A percentile compares a stretch with the other conserved stretches of the same genome.
These are phyloP conservation scores for Pyrgus malvae DNA, from an alignment of 2,888 invertebrate genomes.

Conservation along the genomic window DNA sequence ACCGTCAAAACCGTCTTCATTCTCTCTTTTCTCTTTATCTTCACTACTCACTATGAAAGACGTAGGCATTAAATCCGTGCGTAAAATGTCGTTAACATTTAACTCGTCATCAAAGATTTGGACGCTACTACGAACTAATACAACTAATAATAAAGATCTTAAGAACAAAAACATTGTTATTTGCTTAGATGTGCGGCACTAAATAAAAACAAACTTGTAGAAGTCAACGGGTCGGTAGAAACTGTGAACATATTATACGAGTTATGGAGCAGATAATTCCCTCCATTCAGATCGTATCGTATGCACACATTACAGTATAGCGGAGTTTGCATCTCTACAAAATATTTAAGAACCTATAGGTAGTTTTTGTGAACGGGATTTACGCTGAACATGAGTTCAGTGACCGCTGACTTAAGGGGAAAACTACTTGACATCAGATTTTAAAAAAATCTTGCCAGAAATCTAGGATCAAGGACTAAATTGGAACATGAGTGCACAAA, in stretches of 20 bases:
- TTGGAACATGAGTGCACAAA: too few relatives aligned
- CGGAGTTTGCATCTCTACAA: neutral
- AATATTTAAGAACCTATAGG: neutral
- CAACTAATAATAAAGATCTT: neutral
- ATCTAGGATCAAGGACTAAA: too few relatives aligned
- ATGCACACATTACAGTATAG: conserved; percentile 30
- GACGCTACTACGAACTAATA: conserved; percentile 18
- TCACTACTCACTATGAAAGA: conserved; percentile 76
- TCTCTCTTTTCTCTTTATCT: conserved; percentile 36
- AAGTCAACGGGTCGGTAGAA: conserved; percentile 25
- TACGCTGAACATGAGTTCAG: too few relatives aligned
- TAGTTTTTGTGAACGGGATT: too few relatives aligned
- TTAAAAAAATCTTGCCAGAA: too few relatives aligned
- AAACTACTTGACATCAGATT: too few relatives aligned
- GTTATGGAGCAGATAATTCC: conserved; percentile 72
- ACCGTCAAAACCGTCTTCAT: conserved; percentile 18
- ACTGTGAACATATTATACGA: conserved; percentile 55
- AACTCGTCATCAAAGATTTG: conserved; percentile 61
- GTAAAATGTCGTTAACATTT: conserved; percentile 85
- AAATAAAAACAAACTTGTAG: neutral
- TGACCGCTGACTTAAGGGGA: too few relatives aligned
- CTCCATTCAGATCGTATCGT: conserved; percentile 49
- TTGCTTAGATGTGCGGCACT: conserved; percentile 14
- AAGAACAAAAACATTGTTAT: conserved; percentile 31
- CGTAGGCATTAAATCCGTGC: conserved; percentile 86